Base-by-base conservation (phyloP, 2,797 vertebrate genomes). In the Chaetophractus vellerosus region DNA sequence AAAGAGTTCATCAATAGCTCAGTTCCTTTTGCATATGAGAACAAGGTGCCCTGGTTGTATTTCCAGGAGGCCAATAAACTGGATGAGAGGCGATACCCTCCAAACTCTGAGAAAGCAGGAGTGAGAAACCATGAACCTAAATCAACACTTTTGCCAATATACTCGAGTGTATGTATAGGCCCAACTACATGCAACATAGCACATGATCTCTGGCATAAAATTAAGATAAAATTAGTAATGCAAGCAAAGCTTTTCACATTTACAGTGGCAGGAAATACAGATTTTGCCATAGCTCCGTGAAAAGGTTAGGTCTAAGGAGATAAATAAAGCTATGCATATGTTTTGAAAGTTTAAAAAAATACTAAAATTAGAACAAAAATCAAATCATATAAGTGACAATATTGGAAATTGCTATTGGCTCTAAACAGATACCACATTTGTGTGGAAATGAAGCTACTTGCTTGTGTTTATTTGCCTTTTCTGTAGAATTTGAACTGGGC, bases 401-500 rank as follows among this genome's bases (percentile, higher is more conserved):
- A 93, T 88, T 88, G 94, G 75, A 93, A 91, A 88, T n/a, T 61
- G 41, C 45, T 36, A 84, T 24, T 84, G 66, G 33, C 80, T 85
- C 59, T 82, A 61, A 90, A 72, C 2, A 78, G 84, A 94, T 48
- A 72, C 18, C 80, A 84, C 36, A 81, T 36, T 23, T 76, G 38
- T 55, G 31, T 69, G 59, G 82, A 84, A 92, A 69, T 74, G 75
- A 96, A 92, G 48, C 48, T 84, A 89, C 26, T 61, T 81, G 33
- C 19, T 52, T 79, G 61, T 57, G 3, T 71, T 88, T 91, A 83
- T 38, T 52, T 93, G 61, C 26, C 69, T 96, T 92, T 94, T 84
- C 50, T n/a, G 66, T 55, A 88, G 69, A 91, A 91, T 88, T 88
- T 92, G 86, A 95, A 95, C 81, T 91, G 93, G 92, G 76, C 41